Base-by-base conservation (phyloP, 2,888 invertebrate genomes). In the Oxycera nigricornis region DNA sequence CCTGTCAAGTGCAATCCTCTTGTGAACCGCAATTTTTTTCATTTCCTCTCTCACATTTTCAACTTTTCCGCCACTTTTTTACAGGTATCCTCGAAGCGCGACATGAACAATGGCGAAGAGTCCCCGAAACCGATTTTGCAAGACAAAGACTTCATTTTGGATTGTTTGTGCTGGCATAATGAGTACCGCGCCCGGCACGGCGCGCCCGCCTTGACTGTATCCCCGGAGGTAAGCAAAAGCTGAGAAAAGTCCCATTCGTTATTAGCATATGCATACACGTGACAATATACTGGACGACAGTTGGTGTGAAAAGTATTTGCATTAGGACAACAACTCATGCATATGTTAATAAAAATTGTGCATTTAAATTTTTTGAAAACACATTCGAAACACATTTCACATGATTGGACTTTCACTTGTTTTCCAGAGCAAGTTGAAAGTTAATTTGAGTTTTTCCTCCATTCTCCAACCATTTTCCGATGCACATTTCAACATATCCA, bases 141-240 rank as follows among this genome's bases (percentile, higher is more conserved):
- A 82, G 92, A 92, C 83, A 92, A 92, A 81, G 92, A 92, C 85
- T 94, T 94, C 84, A 92, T 93, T 80, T 91, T 91, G 0, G 93
- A 93, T 83, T 91, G 91, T 81, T 87, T 94, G 26, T 91, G 92
- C 83, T 93, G 93, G 92, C 93, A 94, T 85, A 94, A 94, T 83
- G 91, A 92, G 65, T 93, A 93, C 85, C 87, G 94, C 41, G 92
- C 92, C 84, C 85, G 93, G 76, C 94, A 94, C 81, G 90, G 89
- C 67, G 90, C 92, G 0, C 91, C 91, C 0, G 90, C 91, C 24
- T 88, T 94, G 65, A 89, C 89, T 62, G 91, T 94, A 89, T 92
- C 91, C 35, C 89, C 92, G 1, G 91, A 93, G 89, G 93, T 93
- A 87, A 82, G n/a, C n/a, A n/a, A n/a, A n/a, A n/a, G 41, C 31